A percentile compares a stretch with the other conserved stretches of the same genome.
phyloP scores from a whole-genome alignment of 2,888 invertebrate species.

The Linnaemya vulpina region DNA sequence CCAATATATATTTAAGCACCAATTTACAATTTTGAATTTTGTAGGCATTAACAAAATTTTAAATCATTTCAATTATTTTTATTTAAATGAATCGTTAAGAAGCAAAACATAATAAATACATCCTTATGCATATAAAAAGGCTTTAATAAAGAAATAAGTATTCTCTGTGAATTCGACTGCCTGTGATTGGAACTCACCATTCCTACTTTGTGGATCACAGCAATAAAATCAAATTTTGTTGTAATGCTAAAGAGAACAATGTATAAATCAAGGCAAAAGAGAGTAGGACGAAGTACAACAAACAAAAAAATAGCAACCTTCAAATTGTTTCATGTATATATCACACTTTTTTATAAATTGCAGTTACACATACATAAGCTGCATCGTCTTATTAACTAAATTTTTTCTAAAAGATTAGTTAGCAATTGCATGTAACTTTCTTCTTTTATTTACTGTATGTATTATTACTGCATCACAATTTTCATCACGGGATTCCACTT shows the following conservation, averaged over 20 bases:
- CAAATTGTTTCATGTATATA: conserved; percentile 49
- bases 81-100: no score
- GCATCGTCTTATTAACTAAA: conserved; percentile 12
- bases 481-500: conserved; percentile 2
- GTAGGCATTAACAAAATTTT: no score
- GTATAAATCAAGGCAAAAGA: not conserved
- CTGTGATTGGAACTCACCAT: not conserved
- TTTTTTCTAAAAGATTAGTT: not conserved
- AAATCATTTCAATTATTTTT: no score
- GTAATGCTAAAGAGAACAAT: not conserved
- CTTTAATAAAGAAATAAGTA: no score
- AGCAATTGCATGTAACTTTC: conserved; percentile 5
- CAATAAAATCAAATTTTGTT: not conserved
- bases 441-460: not conserved
- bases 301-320: conserved; percentile 51
- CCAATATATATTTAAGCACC: no score
- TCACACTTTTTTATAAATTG: conserved; percentile 27
- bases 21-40: no score
- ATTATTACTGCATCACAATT: not conserved
- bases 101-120: no score
- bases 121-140: no score
- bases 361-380: not conserved
- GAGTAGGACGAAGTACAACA: not conserved
- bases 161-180: no score
- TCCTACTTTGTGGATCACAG: not conserved